Evolutionary conservation across 2,797 vertebrate species (phyloP).

Genomic region (Pteronotus mesoamericanus): DNA sequence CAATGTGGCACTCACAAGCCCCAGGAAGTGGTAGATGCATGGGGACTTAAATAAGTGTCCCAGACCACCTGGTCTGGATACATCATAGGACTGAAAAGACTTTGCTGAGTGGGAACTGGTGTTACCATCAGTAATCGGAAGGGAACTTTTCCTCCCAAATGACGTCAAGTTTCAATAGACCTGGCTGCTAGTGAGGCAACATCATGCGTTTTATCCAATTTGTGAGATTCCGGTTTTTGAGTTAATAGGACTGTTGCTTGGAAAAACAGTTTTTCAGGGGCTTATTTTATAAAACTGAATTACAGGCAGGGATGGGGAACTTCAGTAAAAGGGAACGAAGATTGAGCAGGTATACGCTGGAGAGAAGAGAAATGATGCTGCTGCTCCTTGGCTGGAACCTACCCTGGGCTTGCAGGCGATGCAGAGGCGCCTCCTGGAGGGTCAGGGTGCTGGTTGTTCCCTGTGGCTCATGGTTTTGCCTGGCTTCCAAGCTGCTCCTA

Average conservation of each 20-base stretch:
- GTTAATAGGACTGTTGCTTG: not conserved
- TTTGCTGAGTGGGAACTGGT: not conserved
- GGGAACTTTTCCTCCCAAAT: not conserved
- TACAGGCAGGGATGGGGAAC: not conserved
- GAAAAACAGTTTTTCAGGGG: not conserved
- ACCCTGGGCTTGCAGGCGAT: accelerated
- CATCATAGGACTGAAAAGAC: not conserved
- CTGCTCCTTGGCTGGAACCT: not conserved
- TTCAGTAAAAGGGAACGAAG: not conserved
- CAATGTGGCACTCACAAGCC: not conserved
- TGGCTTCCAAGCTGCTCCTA: accelerated
- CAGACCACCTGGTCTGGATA: too few relatives aligned
- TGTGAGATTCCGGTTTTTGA: not conserved
- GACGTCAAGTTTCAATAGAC: not conserved
- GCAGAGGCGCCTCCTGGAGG: not conserved
- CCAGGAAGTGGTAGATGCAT: not conserved
- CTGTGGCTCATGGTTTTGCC: accelerated
- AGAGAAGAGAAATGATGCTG: not conserved
- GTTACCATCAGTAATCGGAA: not conserved
- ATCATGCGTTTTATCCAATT: not conserved
- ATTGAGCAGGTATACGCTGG: not conserved
- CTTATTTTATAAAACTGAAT: not conserved
- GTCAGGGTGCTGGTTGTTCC: not conserved
- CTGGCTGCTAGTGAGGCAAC: not conserved
- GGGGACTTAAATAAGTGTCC: not conserved